Percentiles rank a stretch among this genome's conserved stretches.
Evolutionary conservation across 2,797 vertebrate species (phyloP).

Genomic region (Spea hammondii): DNA sequence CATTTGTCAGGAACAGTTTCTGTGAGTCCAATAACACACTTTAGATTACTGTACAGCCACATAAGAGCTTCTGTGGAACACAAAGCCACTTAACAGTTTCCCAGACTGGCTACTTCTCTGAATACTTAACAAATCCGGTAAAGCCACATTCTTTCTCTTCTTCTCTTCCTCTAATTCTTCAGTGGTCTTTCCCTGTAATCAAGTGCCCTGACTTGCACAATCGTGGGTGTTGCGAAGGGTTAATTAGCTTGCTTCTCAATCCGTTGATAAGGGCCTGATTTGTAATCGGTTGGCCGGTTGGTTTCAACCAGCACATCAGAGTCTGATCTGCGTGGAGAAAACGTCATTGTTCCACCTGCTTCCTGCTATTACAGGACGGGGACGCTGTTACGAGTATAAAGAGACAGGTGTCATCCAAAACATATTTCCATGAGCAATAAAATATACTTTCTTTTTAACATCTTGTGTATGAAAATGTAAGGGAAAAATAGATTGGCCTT

Average conservation of each 20-base stretch:
- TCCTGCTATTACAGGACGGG: constrained; percentile 42
- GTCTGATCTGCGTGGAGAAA: constrained; percentile 21
- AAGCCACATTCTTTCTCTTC: constrained; percentile 28
- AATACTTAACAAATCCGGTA: constrained; percentile 2
- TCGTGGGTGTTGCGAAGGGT: constrained; percentile 11
- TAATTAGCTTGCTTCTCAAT: constrained; percentile 25
- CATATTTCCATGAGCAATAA: not conserved
- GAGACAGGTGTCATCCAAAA: not conserved
- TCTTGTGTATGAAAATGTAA: no score
- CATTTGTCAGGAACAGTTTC: no score
- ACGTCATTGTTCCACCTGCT: constrained; percentile 38
- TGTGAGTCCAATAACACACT: not conserved
- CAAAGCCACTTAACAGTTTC: not conserved
- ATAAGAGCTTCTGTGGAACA: not conserved
- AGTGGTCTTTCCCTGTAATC: not conserved
- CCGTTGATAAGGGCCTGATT: constrained; percentile 33
- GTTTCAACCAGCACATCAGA: constrained; percentile 30
- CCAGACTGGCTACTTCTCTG: not conserved
- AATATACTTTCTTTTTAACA: not conserved
- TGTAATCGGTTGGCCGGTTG: constrained; percentile 26
- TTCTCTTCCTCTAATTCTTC: not conserved
- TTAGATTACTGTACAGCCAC: not conserved
- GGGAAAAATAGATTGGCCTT: no score
- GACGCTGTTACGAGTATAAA: not conserved
- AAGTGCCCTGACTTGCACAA: constrained; percentile 7